phyloP scores from a whole-genome alignment of 2,888 invertebrate species.

The Sesia apiformis region DNA sequence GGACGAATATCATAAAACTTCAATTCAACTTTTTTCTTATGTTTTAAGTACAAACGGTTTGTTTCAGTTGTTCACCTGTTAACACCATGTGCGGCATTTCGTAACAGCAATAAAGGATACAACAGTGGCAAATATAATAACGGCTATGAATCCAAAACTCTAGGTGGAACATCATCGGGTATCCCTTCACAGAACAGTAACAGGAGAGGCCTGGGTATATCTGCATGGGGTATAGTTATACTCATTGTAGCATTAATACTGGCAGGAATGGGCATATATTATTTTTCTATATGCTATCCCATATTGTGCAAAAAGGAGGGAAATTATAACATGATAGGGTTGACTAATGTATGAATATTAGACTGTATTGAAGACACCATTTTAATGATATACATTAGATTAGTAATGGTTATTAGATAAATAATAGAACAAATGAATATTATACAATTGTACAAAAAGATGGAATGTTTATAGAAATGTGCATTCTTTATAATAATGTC shows the following conservation, averaged over 20 bases:
- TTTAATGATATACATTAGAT: too few species aligned
- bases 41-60: conserved; percentile 7
- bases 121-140: conserved; percentile 7
- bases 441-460: too few species aligned
- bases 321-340: conserved; percentile 73
- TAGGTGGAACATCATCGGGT: conserved; percentile 30
- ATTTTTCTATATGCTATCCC: conserved; percentile 79
- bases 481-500: too few species aligned
- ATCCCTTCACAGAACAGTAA: conserved; percentile 31
- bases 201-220: conserved; percentile 63
- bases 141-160: conserved; percentile 21
- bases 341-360: conserved; percentile 37
- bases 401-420: too few species aligned
- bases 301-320: conserved; percentile 70
- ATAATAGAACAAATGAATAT: too few species aligned
- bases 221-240: conserved; percentile 79
- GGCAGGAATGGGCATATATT: conserved; percentile 73
- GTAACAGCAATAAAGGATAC: conserved; percentile 17
- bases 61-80: conserved; percentile 37
- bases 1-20: too few species aligned
- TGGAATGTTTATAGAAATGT: too few species aligned
- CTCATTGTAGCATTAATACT: conserved; percentile 66
- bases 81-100: conserved; percentile 26
- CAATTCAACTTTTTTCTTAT: neutral
- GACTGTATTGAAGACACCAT: too few species aligned